Base-by-base conservation (phyloP, 2,797 vertebrate species). In the Acrocephalus scirpaceus region DNA sequence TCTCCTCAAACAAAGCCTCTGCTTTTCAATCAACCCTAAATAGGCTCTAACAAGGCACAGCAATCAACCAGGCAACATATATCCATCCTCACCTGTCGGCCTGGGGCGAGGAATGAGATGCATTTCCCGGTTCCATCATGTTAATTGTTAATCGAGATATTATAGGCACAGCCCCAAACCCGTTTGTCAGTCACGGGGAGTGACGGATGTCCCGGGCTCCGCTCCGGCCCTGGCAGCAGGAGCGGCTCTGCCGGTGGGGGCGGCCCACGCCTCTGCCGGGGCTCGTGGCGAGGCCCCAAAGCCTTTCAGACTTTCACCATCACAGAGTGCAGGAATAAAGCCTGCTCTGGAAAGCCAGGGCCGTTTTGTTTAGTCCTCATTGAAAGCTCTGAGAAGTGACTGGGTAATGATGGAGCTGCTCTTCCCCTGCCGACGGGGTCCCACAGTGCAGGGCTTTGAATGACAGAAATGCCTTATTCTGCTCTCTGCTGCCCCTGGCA, bases 1-100 rank as follows among this genome's bases (percentile, higher is more conserved):
- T 94, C 86, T 87, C 84, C 92, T 93, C 82, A 56, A 30, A 92
- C 75, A 93, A 88, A 96, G 95, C 91, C 90, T 61, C 44, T 91
- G 86, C 89, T 92, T 96, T 94, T 91, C 88, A 78, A 74, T 91
- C 95, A 84, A 40, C 53, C 38, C 7, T 88, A 89, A 92, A 92
- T 65, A 87, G 93, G 83, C 82, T 90, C 18, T 78, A 94, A 93
- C 54, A 51, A 95, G 92, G 89, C 87, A 84, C 64, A 77, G 93
- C 87, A 86, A 95, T 90, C 90, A 94, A 64, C 44, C 50, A n/a
- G 88, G 77, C 70, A 90, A 88, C 74, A 74, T 11, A 75, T 12
- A 90, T 36, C 90, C 66, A 86, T n/a, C 90, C 70, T 91, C 73
- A 96, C 76, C 94, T 81, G 74, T 58, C 3, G 0, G 58, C 58